Evolutionary conservation across 1,140 invertebrate species (phyloP), one percentile per base, ranked within the genome.

Genomic region (Aplysia californica): DNA sequence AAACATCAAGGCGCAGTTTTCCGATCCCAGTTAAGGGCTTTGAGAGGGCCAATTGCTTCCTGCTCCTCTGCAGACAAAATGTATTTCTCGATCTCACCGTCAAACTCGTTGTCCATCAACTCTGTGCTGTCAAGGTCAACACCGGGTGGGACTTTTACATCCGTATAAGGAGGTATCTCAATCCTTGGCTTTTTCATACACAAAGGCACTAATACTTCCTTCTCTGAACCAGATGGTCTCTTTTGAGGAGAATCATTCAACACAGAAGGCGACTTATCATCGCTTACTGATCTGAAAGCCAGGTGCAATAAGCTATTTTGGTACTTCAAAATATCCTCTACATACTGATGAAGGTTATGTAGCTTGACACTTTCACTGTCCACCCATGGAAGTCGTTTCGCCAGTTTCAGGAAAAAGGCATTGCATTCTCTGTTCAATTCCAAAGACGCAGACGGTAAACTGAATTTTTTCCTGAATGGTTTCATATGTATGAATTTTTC

Each of bases 271-370:
- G 35, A 41, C 50, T 68, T 2, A 1, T 2, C 29, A 26, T 23
- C 10, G 18, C 1, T 23, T 5, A 41, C 38, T 18, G 66, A 29
- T 23, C 10, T 73, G 38, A 73, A 73, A 0, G 38, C 56, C 23
- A 73, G 56, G 6, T 73, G 70, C 3, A 73, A 61, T 26, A 73
- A 23, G 41, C 70, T 61, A 23, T 73, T 38, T 21, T 61, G 55
- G 36, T 61, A 73, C 31, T 39, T 38, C 1, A 73, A 29, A 15
- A 73, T 73, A 29, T 61, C 58, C 59, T 73, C 56, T 15, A 73
- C 31, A 31, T 73, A 73, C 6, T 38, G 29, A n/a, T 59, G 35
- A 33, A 71, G 1, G 21, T 41, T 71, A 1, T 3, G 55, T 2
- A 55, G 29, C 38, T 55, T 71, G 44, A 73, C 10, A 18, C 39